Conservation (phyloP, 2,113 vertebrate species). For the Mormyrus iriodes region DNA sequence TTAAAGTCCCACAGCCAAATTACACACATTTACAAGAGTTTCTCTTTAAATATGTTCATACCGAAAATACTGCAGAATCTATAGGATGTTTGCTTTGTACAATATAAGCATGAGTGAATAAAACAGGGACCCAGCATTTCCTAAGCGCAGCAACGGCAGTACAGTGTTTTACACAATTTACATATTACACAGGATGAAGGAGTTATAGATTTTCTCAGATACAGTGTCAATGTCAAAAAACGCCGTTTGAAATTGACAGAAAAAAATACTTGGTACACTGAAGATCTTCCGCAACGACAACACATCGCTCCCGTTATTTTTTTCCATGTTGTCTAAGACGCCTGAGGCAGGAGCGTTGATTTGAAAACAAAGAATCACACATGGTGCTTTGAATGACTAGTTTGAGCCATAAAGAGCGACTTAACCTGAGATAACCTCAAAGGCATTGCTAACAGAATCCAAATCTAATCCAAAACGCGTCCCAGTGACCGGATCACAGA, state of each 20-base stretch:
- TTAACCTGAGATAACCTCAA: neutral
- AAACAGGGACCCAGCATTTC: conserved; percentile 32
- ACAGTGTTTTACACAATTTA: conserved; percentile 89
- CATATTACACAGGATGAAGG: conserved; percentile 77
- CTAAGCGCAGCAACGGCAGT: neutral
- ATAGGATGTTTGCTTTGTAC: conserved; percentile 65
- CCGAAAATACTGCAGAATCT: conserved; percentile 70
- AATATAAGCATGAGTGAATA: conserved; percentile 45
- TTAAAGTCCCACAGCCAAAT: neutral
- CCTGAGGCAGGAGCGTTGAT: conserved; percentile 68
- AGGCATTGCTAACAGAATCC: neutral
- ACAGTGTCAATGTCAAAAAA: conserved; percentile 50
- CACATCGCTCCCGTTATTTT: too few species aligned
- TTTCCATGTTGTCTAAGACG: conserved; percentile 52
- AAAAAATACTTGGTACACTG: too few species aligned
- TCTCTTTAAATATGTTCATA: conserved; percentile 38
- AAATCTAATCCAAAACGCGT: too few species aligned
- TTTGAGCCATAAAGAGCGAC: neutral
- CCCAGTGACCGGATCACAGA: too few species aligned
- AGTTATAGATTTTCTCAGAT: conserved; percentile 59
- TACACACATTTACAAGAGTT: neutral
- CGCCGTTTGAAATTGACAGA: neutral
- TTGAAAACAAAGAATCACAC: conserved; percentile 37
- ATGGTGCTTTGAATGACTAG: neutral
- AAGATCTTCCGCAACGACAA: too few species aligned